phyloP scores from a whole-genome alignment of 2,888 invertebrate species.

The Elaeidobius kamerunicus region DNA sequence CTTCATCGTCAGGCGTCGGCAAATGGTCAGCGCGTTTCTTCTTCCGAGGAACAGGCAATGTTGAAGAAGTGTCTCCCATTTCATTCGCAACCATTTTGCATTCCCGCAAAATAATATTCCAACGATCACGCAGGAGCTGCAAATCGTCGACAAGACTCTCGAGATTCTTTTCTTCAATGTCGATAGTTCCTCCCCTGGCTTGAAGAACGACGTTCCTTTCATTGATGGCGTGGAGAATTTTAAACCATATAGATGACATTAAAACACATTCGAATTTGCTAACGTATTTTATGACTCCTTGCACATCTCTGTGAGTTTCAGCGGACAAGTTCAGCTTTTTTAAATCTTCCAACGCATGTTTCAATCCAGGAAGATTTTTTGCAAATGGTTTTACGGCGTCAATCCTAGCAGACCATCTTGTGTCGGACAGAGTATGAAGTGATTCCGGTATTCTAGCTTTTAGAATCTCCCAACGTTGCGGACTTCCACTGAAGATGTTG shows the following conservation, averaged over 20 bases:
- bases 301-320: background rate
- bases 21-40: too few species aligned
- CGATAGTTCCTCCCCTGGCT: background rate
- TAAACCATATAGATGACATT: constrained; percentile 4
- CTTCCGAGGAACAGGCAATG: too few species aligned
- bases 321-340: background rate
- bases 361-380: constrained; percentile 1
- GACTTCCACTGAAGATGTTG: constrained; percentile 1
- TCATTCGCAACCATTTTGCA: background rate
- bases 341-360: constrained; percentile 2
- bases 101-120: background rate
- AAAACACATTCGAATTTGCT: background rate
- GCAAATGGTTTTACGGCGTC: constrained; percentile 9
- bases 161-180: background rate
- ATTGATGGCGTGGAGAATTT: background rate
- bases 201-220: constrained; percentile 2
- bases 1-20: too few species aligned
- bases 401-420: constrained; percentile 12
- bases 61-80: too few species aligned
- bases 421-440: constrained; percentile 1
- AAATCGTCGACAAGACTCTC: background rate
- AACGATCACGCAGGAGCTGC: background rate
- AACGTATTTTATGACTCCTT: background rate
- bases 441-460: background rate
- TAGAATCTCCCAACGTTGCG: constrained; percentile 12